phyloP scores from a whole-genome alignment of 1,140 invertebrate species.

The Acromyrmex echinatior region DNA sequence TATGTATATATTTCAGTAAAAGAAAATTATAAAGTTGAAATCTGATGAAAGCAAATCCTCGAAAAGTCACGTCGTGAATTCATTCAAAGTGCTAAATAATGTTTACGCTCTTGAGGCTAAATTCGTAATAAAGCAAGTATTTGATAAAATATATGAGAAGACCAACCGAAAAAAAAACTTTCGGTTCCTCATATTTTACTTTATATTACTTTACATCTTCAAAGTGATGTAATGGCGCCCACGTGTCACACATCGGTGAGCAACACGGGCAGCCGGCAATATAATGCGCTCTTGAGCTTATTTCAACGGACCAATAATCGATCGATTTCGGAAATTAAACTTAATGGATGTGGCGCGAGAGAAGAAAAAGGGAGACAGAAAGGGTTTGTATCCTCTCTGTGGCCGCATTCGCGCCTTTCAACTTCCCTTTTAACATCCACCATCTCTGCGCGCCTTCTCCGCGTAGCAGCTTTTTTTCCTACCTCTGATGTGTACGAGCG shows the following conservation, averaged over 20 bases:
- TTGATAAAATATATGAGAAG: constrained; percentile 13
- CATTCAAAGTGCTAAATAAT: background rate
- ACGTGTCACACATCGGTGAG: constrained; percentile 43
- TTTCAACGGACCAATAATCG: constrained; percentile 61
- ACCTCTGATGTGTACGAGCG: constrained; percentile 29
- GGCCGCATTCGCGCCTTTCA: constrained; percentile 24
- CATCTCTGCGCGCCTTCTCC: background rate
- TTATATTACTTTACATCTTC: constrained; percentile 6
- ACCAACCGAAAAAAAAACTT: background rate
- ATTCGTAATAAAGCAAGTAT: background rate
- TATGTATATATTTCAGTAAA: background rate
- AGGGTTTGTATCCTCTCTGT: constrained; percentile 16
- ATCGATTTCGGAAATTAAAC: constrained; percentile 71
- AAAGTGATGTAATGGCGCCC: constrained; percentile 24
- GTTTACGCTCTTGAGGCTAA: background rate
- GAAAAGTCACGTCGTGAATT: background rate
- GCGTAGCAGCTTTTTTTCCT: constrained; percentile 20
- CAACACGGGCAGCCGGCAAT: constrained; percentile 25
- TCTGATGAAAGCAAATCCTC: background rate
- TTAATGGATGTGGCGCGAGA: constrained; percentile 44
- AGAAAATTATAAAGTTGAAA: background rate
- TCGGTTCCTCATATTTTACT: constrained; percentile 10
- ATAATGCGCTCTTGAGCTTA: constrained; percentile 48
- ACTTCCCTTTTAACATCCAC: constrained; percentile 30
- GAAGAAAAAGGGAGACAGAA: background rate